These are phyloP conservation scores for Sebastes paucispinis DNA, from an alignment of 2,797 vertebrate genomes.

Conservation along the genomic window DNA sequence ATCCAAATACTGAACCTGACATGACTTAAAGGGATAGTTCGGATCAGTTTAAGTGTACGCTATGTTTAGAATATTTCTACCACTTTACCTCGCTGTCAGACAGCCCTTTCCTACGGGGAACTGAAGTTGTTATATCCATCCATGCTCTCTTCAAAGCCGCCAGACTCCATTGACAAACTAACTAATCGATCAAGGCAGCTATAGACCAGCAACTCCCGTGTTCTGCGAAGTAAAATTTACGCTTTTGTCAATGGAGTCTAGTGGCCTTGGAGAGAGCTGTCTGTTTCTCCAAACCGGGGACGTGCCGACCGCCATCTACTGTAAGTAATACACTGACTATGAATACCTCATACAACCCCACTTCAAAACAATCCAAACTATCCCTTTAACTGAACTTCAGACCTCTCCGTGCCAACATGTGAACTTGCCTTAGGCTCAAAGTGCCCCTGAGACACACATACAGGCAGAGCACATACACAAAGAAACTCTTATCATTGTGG, in stretches of 20 bases:
- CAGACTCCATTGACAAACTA: too few species aligned
- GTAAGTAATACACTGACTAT: too few species aligned
- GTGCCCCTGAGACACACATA: slow-evolving; percentile 38
- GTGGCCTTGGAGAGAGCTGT: too few species aligned
- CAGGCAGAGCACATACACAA: slow-evolving; percentile 29
- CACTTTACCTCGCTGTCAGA: neutral
- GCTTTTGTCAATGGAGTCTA: too few species aligned
- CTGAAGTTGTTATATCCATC: too few species aligned
- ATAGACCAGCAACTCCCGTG: too few species aligned
- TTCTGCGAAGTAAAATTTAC: too few species aligned
- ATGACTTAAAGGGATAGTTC: neutral
- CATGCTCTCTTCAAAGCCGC: too few species aligned
- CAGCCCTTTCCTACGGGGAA: too few species aligned
- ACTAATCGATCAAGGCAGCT: too few species aligned
- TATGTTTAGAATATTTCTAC: neutral
- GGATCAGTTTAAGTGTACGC: neutral
- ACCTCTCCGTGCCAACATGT: slow-evolving; percentile 21
- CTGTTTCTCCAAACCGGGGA: too few species aligned
- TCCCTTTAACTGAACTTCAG: slow-evolving; percentile 18
- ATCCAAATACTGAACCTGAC: neutral
- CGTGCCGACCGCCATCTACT: too few species aligned
- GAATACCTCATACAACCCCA: neutral
- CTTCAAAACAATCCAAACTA: neutral
- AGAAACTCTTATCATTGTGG: slow-evolving; percentile 65
- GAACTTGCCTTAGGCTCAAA: slow-evolving; percentile 43